Conservation (phyloP, 1,140 invertebrate species). For the Achatina immaculata region DNA sequence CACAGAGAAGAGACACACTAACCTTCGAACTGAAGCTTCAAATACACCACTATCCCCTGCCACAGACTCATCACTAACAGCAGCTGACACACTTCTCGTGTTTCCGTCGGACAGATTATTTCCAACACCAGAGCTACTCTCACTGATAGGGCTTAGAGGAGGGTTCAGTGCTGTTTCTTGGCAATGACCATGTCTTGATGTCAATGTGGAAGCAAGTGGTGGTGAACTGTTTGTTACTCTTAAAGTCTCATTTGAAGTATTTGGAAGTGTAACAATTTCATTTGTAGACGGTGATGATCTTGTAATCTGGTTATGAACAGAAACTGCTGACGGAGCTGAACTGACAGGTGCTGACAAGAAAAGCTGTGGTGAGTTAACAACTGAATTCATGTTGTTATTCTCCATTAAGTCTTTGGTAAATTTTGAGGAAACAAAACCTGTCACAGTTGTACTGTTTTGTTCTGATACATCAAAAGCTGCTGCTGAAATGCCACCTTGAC, state of each 20-base stretch:
- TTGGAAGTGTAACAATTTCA: neutral
- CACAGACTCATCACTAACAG: slow-evolving; percentile 95
- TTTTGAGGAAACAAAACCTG: neutral
- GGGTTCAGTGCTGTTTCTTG: slow-evolving; percentile 71
- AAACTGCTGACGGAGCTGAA: neutral
- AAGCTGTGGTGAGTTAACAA: neutral
- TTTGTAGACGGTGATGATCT: neutral
- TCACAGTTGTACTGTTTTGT: neutral
- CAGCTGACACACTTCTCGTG: slow-evolving; percentile 82
- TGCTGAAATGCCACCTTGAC: too few species aligned
- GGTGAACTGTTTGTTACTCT: neutral
- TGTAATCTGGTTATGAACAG: neutral
- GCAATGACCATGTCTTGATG: slow-evolving; percentile 40
- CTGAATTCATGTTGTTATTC: neutral
- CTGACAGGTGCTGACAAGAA: neutral
- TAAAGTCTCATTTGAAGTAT: neutral
- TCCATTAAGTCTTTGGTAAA: neutral
- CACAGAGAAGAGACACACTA: slow-evolving; percentile 80
- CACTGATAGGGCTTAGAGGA: slow-evolving; percentile 80
- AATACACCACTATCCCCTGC: slow-evolving; percentile 97
- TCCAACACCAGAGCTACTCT: slow-evolving; percentile 71
- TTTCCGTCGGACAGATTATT: slow-evolving; percentile 68
- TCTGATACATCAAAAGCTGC: too few species aligned
- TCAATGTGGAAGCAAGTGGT: neutral
- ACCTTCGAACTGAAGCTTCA: slow-evolving; percentile 82